Percentiles rank a stretch among this genome's conserved stretches.
phyloP scores from a whole-genome alignment of 2,888 invertebrate genomes.

The Carpatolechia fugitivella region DNA sequence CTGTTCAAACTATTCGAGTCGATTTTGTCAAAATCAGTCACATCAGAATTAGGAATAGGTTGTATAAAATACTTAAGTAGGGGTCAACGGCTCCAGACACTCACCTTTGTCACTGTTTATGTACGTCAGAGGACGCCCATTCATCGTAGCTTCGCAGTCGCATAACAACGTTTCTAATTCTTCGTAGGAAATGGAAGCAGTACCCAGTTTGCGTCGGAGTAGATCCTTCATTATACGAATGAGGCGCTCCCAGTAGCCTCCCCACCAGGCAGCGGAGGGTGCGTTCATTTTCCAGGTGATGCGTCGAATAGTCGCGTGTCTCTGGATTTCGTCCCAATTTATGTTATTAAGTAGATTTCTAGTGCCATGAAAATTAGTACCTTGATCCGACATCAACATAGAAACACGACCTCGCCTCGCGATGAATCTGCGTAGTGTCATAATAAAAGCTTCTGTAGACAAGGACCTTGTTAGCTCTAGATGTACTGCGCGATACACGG shows the following conservation, averaged over 20 bases:
- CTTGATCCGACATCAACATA: too few species aligned
- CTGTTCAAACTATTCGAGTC: slow-evolving; percentile 1
- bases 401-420: too few species aligned
- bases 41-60: not conserved
- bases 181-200: not conserved
- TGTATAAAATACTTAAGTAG: slow-evolving; percentile 10
- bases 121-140: not conserved
- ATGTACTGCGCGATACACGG: too few species aligned
- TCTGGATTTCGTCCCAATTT: too few species aligned
- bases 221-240: slow-evolving; percentile 17
- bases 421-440: too few species aligned
- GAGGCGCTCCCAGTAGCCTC: slow-evolving; percentile 17
- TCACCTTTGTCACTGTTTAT: not conserved
- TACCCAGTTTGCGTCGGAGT: not conserved
- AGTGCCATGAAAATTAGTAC: too few species aligned
- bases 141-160: too few species aligned
- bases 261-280: not conserved
- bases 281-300: not conserved
- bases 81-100: slow-evolving; percentile 3
- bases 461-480: too few species aligned
- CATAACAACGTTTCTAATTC: too few species aligned
- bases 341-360: too few species aligned
- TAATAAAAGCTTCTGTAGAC: too few species aligned
- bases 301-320: too few species aligned
- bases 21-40: slow-evolving; percentile 2